Base-by-base conservation (phyloP, 2,888 invertebrate species). In the Eristalis pertinax region DNA sequence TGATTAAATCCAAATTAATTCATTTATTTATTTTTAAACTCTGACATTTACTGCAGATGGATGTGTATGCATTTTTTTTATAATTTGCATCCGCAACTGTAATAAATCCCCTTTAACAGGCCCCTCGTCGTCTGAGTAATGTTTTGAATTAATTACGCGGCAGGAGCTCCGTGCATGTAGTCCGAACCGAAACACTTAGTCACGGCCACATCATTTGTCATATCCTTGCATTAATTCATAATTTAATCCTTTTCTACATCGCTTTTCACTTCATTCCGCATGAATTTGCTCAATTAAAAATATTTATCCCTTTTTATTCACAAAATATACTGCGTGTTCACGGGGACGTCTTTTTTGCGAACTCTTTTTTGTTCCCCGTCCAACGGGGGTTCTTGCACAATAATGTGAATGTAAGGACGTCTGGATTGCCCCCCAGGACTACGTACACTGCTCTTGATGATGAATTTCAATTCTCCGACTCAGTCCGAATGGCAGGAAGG, bases 391-490 rank as follows among this genome's bases (percentile, higher is more conserved):
- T 56, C 56, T 56, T 38, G 11, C 56, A 56, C 1, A 56, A 56
- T 19, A 56, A 56, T n/a, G 56, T 13, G 38, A 38, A 13, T 38
- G 38, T 38, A 38, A 50, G 60, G 60, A 29, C 60, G 60, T 60
- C 15, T 58, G 56, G 19, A 56, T 56, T 19, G 24, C 58, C 58
- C 22, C 24, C 22, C 58, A 24, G 58, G 58, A 58, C 13, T 26
- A 15, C 60, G 60, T 26, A 60, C 60, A 60, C 10, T 24, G 26
- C 29, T 26, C 15, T 38, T 60, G 26, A 58, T 3, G 38, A 67
- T 38, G 60, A 68, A 76, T 76, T 76, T 68, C 60, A 76, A 76
- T 62, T 76, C 76, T 65, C 76, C 68, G 50, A 5, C 7, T 19
- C 50, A 7, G n/a, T n/a, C 5, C 8, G 50, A 19, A 19, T n/a